These are phyloP conservation scores for Xylocampa areola DNA, from an alignment of 2,888 invertebrate genomes.

Conservation along the genomic window DNA sequence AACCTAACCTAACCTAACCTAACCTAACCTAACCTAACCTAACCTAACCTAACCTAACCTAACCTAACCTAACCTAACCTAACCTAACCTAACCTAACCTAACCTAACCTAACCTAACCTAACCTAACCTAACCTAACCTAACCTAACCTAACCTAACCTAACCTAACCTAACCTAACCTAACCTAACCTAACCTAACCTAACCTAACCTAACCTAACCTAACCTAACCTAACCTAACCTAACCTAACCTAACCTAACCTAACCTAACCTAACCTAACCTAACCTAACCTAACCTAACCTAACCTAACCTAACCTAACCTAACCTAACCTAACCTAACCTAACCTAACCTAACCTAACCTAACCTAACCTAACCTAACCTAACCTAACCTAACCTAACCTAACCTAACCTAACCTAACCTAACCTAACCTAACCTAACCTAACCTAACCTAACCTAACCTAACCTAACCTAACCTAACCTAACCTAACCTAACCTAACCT, in stretches of 20 bases:
- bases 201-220: constrained; percentile 1
- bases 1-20: too few species aligned
- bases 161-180: constrained; percentile 1
- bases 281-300: constrained; percentile 1
- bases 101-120: constrained; percentile 1
- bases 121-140: constrained; percentile 1
- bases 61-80: too few species aligned
- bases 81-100: constrained; percentile 1
- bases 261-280: constrained; percentile 1
- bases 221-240: constrained; percentile 1
- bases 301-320: constrained; percentile 1
- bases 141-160: constrained; percentile 1
- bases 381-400: constrained; percentile 18
- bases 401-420: constrained; percentile 29
- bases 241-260: constrained; percentile 1
- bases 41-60: too few species aligned
- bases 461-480: constrained; percentile 36
- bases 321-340: constrained; percentile 1
- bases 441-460: constrained; percentile 39
- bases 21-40: too few species aligned
- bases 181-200: constrained; percentile 1
- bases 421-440: constrained; percentile 42
- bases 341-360: constrained; percentile 1
- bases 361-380: constrained; percentile 1
- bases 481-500: constrained; percentile 31